Evolutionary conservation across 1,140 invertebrate genomes (phyloP).

Genomic region (Megathymus violae): DNA sequence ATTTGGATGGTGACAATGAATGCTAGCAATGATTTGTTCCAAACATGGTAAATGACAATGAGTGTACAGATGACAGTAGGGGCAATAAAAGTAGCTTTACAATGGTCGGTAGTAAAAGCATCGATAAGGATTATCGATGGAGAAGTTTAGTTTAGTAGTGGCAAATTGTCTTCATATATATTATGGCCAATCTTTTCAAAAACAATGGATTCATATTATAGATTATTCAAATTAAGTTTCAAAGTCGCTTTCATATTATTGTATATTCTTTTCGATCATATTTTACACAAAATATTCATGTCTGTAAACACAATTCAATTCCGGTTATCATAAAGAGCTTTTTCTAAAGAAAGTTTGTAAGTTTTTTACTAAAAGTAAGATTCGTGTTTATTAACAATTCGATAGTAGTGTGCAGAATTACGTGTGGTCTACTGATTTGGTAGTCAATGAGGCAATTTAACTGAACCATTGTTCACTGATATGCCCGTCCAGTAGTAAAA

Average conservation of each 20-base stretch:
- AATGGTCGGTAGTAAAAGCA: slow-evolving; percentile 31
- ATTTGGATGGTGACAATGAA: slow-evolving; percentile 30
- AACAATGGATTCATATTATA: neutral
- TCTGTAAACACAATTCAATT: neutral
- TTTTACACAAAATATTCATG: neutral
- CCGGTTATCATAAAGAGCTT: neutral
- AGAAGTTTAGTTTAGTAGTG: slow-evolving; percentile 19
- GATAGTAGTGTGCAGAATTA: slow-evolving; percentile 56
- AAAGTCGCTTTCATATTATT: too few relatives aligned
- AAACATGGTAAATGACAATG: slow-evolving; percentile 31
- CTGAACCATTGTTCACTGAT: slow-evolving; percentile 36
- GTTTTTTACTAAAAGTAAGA: neutral
- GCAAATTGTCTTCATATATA: neutral
- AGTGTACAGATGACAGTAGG: slow-evolving; percentile 27
- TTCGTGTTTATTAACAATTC: slow-evolving; percentile 51
- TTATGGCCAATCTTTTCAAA: neutral
- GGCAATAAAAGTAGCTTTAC: slow-evolving; percentile 32
- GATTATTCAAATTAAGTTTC: too few relatives aligned
- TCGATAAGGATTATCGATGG: slow-evolving; percentile 29
- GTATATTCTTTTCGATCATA: neutral
- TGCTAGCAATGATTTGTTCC: slow-evolving; percentile 31
- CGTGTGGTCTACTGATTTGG: slow-evolving; percentile 66
- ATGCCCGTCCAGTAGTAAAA: slow-evolving; percentile 26
- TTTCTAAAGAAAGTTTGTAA: neutral
- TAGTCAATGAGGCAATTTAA: slow-evolving; percentile 67